phyloP scores from a whole-genome alignment of 2,888 invertebrate species.

The Dexiosoma caninum region DNA sequence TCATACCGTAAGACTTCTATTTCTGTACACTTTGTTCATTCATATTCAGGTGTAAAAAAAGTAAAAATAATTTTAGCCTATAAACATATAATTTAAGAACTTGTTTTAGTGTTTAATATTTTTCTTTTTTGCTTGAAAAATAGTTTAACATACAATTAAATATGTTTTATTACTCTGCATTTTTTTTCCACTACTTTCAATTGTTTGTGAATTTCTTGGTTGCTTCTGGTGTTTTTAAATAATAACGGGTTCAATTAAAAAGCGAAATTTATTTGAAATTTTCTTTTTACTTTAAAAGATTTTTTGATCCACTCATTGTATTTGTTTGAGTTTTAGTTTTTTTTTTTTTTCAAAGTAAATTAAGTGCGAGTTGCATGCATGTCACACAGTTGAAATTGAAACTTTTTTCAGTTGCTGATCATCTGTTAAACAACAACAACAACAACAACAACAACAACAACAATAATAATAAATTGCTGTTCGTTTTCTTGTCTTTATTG shows the following conservation, averaged over 20 bases:
- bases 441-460: no score
- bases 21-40: not conserved
- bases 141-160: constrained; percentile 24
- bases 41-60: not conserved
- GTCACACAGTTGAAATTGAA: constrained; percentile 40
- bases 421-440: constrained; percentile 12
- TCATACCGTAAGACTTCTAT: not conserved
- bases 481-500: not conserved
- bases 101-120: constrained; percentile 15
- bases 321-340: not conserved
- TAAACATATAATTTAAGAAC: constrained; percentile 44
- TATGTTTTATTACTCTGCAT: constrained; percentile 7
- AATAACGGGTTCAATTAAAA: constrained; percentile 60
- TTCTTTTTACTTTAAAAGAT: constrained; percentile 5
- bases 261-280: constrained; percentile 54
- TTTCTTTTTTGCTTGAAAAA: constrained; percentile 13
- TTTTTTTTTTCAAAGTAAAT: constrained; percentile 8
- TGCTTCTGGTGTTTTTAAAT: constrained; percentile 3
- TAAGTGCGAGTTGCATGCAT: constrained; percentile 27
- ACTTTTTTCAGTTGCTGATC: constrained; percentile 6
- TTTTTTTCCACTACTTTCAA: constrained; percentile 53
- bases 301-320: constrained; percentile 7
- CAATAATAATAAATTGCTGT: not conserved
- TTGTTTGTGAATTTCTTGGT: constrained; percentile 29
- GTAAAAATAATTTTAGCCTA: not conserved